These are phyloP conservation scores for Lepidurus arcticus DNA, from an alignment of 1,140 invertebrate species.

Conservation along the genomic window DNA sequence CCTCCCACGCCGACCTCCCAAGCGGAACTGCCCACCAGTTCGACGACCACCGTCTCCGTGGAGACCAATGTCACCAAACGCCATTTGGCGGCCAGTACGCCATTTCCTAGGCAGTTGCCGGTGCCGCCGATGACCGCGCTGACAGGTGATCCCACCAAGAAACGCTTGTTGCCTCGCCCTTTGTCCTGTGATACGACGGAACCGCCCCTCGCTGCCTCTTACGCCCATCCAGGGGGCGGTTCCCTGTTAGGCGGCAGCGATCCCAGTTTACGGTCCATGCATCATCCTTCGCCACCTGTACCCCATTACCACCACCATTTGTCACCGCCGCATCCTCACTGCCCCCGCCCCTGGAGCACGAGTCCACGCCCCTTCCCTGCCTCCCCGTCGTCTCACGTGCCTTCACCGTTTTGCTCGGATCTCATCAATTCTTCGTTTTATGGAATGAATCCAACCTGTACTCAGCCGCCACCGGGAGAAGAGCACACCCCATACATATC, in stretches of 20 bases:
- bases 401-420: neutral
- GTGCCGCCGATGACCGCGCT: neutral
- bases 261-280: slow-evolving; percentile 13
- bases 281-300: neutral
- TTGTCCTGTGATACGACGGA: slow-evolving; percentile 30
- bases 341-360: slow-evolving; percentile 12
- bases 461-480: neutral
- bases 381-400: slow-evolving; percentile 17
- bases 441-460: neutral
- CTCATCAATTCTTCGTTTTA: neutral
- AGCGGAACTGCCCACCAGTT: neutral
- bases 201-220: slow-evolving; percentile 4
- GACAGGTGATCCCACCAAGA: neutral
- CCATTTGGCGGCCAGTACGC: neutral
- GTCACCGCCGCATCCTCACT: slow-evolving; percentile 17
- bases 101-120: neutral
- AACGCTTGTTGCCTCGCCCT: slow-evolving; percentile 30
- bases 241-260: neutral
- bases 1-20: neutral
- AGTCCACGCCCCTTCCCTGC: neutral
- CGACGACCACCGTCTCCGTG: neutral
- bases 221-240: neutral
- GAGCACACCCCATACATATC: neutral
- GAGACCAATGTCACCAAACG: neutral
- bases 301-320: slow-evolving; percentile 6